Conservation (phyloP, 2,113 vertebrate species). For the Cheirogaleus medius region DNA sequence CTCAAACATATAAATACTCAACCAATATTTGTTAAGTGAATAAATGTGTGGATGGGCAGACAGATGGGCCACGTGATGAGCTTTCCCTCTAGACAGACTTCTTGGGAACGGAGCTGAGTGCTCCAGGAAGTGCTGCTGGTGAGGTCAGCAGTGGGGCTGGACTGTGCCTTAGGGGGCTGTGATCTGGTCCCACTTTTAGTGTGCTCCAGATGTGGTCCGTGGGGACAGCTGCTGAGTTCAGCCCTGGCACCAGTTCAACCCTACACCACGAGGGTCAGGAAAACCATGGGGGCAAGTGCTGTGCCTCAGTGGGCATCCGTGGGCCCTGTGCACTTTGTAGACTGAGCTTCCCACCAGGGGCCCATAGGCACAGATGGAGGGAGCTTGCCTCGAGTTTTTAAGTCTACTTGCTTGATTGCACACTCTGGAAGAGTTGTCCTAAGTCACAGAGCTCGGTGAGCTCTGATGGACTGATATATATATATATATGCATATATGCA, state of each 20-base stretch:
- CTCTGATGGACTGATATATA: neutral
- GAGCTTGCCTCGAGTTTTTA: neutral
- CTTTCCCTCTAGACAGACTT: neutral
- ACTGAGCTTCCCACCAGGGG: neutral
- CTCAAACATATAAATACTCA: neutral
- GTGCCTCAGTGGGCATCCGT: neutral
- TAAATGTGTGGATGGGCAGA: neutral
- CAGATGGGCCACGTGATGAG: neutral
- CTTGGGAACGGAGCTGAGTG: neutral
- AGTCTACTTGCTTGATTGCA: neutral
- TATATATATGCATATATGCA: no score
- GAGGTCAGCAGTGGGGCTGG: neutral
- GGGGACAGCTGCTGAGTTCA: neutral
- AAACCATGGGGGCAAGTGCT: neutral
- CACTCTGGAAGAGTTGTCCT: neutral
- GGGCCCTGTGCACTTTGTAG: neutral
- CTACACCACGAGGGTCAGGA: neutral
- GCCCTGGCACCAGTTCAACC: neutral
- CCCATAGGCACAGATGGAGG: neutral
- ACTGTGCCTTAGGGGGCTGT: neutral
- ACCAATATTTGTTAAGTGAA: neutral
- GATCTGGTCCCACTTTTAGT: neutral
- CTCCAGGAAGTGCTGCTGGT: neutral
- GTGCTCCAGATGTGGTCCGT: neutral
- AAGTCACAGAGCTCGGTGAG: neutral